Evolutionary conservation across 64 coral and sea anemone genomes (phyloP), one percentile per base, ranked within the genome.

Genomic region (Pocillopora damicornis): DNA sequence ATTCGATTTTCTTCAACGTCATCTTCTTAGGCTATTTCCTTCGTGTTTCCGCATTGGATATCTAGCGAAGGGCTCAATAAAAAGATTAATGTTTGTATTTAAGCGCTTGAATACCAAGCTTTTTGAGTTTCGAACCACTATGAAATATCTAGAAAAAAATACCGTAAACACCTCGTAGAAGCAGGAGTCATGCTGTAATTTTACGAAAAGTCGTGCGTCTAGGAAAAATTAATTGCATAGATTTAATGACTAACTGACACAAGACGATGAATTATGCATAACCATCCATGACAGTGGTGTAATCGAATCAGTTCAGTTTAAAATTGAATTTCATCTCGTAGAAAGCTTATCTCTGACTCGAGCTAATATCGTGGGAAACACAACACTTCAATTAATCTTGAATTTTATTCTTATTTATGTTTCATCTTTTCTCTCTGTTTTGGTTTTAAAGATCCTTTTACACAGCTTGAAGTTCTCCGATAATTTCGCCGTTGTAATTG

Each of bases 271-370:
- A 80, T 80, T 80, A 80, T 62, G 59, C 58, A 80, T 80, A 60
- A 16, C 2, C 61, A 80, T 79, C 60, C 60, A 80, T 30, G 78
- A 63, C 59, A 11, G 15, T 63, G 12, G 78, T 34, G 60, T 63
- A 80, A 80, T 80, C 78, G n/a, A 80, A 80, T 80, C 23, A 80
- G 14, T 63, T 63, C 78, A 80, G 51, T 80, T 80, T 63, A 15
- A 63, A 60, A 58, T 76, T 20, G 16, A 77, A 20, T 77, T 77
- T 77, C 38, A 42, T 77, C 51, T 80, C 58, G 58, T 59, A n/a
- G 13, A 36, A 63, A 11, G 23, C 75, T 77, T 77, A 22, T 38
- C 75, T 42, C 4, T 22, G 17, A 56, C 56, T 51, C 34, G 75
- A 18, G 42, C 22, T 20, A 77, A 77, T 56, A 4, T 20, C 8